Evolutionary conservation across 2,888 invertebrate genomes (phyloP).

Genomic region (Kuschelorhynchus macadamiae): DNA sequence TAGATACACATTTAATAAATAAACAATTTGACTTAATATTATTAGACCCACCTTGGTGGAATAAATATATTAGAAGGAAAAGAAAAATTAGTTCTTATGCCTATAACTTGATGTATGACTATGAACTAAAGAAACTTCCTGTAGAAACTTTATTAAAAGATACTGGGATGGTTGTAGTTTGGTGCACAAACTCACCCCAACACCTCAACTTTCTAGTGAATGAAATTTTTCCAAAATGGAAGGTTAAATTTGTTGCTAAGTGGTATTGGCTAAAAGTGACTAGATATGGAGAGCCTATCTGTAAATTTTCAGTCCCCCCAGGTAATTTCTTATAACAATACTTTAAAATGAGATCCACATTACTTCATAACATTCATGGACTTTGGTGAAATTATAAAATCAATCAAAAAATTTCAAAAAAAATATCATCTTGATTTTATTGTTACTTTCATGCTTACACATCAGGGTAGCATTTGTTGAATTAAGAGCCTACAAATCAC

Average conservation of each 20-base stretch:
- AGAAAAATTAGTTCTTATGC: slow-evolving; percentile 75
- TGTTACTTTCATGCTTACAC: no score
- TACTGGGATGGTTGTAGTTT: slow-evolving; percentile 83
- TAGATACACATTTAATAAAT: slow-evolving; percentile 69
- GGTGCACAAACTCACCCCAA: slow-evolving; percentile 91
- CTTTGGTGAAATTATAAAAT: no score
- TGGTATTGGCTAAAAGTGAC: slow-evolving; percentile 92
- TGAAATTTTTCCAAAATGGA: slow-evolving; percentile 86
- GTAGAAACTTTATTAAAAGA: slow-evolving; percentile 74
- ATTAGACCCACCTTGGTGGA: slow-evolving; percentile 97
- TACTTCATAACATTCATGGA: no score
- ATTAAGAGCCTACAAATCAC: no score
- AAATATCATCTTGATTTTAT: no score
- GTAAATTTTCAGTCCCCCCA: slow-evolving; percentile 74
- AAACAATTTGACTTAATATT: slow-evolving; percentile 84
- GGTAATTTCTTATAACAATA: slow-evolving; percentile 60
- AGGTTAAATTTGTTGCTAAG: slow-evolving; percentile 77
- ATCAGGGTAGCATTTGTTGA: no score
- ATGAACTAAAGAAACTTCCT: slow-evolving; percentile 80
- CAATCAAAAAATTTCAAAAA: no score
- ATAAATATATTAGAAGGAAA: slow-evolving; percentile 91
- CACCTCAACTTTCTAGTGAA: slow-evolving; percentile 79
- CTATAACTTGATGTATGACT: slow-evolving; percentile 85
- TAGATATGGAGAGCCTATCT: slow-evolving; percentile 54
- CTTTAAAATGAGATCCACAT: no score